Evolutionary conservation across 2,113 vertebrate species (phyloP), one percentile per base, ranked within the genome.

Genomic region (Apus apus): DNA sequence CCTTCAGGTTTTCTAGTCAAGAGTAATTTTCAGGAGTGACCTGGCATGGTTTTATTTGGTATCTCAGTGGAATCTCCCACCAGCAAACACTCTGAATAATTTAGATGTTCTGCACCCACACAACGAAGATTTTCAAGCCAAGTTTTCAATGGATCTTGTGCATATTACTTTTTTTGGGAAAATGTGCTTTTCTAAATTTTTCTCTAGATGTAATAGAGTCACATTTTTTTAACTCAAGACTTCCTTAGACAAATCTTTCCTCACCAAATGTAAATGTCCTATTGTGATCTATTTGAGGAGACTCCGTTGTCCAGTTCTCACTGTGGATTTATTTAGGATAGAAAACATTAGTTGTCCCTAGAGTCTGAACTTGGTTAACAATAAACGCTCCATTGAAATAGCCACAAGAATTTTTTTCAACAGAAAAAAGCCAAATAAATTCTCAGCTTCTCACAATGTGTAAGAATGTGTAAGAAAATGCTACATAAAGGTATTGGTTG

Each of bases 391-490:
- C 76, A 45, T 43, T 85, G 68, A 97, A 93, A 90, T 62, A 78
- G 12, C 90, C 80, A 84, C 78, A 86, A 76, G 61, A 71, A 46
- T 94, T 97, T 74, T 73, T 78, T 86, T 77, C 73, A 74, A 40
- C 38, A 80, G 90, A 75, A 83, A 64, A 94, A 92, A 89, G 48
- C 65, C 65, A 70, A 93, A 8, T 85, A 75, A 95, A 93, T 91
- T 88, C 75, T 94, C 88, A 95, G 82, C 86, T 97, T 66, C 58
- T 95, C 83, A 89, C 90, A 85, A 74, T 77, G 89, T 68, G 22
- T 73, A 70, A 54, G 88, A 96, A 90, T 11, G 45, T 29, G 65
- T 68, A 43, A 53, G 72, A 71, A 92, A 75, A 72, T 5, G 60
- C 79, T 80, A 56, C 67, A 83, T 22, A 85, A 45, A 93, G 62